Evolutionary conservation across 2,797 vertebrate species (phyloP).

Genomic region (Lepus oiostolus): DNA sequence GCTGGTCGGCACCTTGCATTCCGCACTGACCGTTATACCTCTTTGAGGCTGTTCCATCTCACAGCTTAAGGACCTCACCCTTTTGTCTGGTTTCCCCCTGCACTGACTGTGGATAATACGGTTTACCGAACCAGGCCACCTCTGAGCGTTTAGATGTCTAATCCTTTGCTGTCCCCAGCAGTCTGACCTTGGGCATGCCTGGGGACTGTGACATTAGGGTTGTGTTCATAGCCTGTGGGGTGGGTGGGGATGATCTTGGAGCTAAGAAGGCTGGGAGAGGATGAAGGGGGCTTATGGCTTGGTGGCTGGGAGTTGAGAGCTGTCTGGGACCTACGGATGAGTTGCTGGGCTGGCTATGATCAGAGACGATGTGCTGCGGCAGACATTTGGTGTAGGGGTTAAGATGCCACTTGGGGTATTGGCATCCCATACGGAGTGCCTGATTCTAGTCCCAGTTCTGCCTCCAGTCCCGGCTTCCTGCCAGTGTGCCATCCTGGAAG

Average conservation of each 20-base stretch:
- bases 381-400: too few species aligned
- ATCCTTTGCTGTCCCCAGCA: neutral
- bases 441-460: too few species aligned
- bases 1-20: neutral
- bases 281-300: neutral
- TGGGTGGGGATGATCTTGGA: neutral
- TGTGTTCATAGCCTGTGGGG: neutral
- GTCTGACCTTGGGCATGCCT: neutral
- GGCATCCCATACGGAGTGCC: too few species aligned
- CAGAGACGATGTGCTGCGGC: neutral
- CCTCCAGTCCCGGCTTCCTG: too few species aligned
- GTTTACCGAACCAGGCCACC: neutral
- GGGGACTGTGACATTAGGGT: neutral
- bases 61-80: neutral
- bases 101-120: neutral
- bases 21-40: neutral
- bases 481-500: too few species aligned
- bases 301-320: neutral
- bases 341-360: neutral
- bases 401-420: too few species aligned
- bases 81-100: neutral
- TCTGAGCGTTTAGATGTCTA: neutral
- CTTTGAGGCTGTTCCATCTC: neutral
- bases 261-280: neutral
- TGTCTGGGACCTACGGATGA: neutral